Base-by-base conservation (phyloP, 2,888 invertebrate species). In the Hirtodrosophila trivittata region DNA sequence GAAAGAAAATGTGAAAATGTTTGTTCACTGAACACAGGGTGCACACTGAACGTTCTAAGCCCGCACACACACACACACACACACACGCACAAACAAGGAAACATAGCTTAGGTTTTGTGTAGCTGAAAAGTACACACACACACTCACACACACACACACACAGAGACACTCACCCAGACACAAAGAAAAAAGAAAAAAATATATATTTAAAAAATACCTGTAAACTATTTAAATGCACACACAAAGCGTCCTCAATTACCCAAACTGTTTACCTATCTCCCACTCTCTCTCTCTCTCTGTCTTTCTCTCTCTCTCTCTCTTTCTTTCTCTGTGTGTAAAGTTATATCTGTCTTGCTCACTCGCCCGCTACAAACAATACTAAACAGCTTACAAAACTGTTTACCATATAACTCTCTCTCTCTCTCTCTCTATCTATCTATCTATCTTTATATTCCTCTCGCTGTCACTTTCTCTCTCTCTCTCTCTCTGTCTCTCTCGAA, bases 21-120 rank as follows among this genome's bases (percentile, higher is more conserved):
- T 80, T 80, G 80, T 80, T 80, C 80, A 84, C 86, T 80, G 80
- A 80, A 80, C 86, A 86, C 87, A 81, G 87, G 70, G 82, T 70
- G 59, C 42, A 71, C 50, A 45, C 47, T 38, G 30, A 38, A 33
- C 9, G 16, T 30, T 7, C 10, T 16, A 16, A 13, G 9, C 41
- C 38, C 14, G 33, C 28, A 45, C 39, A 30, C 32, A 28, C 51
- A 55, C 35, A 54, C 42, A 54, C 39, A 18, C 33, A 51, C 14
- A 41, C 43, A 58, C 56, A 50, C 33, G 33, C 45, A 51, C 37
- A 37, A 35, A 12, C 33, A 56, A 21, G 39, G 30, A 50, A 43
- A 46, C 38, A 47, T 58, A 52, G 39, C 50, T 45, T 46, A 68
- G 77, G 73, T 65, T 52, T 59, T 68, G 64, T 74, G 80, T 67